phyloP scores from a whole-genome alignment of 37 sponge, comb jelly and placozoan genomes.

The Hexactinellida sp. region DNA sequence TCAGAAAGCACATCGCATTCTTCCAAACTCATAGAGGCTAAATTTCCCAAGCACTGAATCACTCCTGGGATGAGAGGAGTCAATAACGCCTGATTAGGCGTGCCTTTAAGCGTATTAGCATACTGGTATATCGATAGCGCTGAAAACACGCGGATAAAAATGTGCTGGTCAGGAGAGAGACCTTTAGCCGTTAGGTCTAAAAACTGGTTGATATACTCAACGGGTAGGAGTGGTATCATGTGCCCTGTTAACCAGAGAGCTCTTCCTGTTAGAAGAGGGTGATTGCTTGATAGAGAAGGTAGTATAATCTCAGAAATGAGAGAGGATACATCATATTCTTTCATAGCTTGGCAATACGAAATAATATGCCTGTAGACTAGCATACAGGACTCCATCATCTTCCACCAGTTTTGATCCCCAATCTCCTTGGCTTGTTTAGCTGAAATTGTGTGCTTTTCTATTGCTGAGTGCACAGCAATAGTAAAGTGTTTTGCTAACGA shows the following conservation, averaged over 20 bases:
- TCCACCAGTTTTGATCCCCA: slow-evolving; percentile 25
- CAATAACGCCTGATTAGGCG: neutral
- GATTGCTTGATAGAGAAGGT: neutral
- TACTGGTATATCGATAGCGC: slow-evolving; percentile 38
- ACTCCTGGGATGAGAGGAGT: neutral
- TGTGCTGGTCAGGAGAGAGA: slow-evolving; percentile 27
- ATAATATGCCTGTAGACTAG: slow-evolving; percentile 20
- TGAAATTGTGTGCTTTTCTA: neutral
- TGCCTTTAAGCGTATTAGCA: neutral
- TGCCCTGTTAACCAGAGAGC: slow-evolving; percentile 53
- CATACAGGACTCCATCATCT: slow-evolving; percentile 49
- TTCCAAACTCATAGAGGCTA: neutral
- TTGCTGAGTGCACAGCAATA: neutral
- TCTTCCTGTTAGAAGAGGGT: slow-evolving; percentile 40
- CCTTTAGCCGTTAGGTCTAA: slow-evolving; percentile 27
- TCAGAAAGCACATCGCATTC: neutral
- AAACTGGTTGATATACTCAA: slow-evolving; percentile 22
- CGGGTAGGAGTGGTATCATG: slow-evolving; percentile 26
- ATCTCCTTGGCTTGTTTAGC: neutral
- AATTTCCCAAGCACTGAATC: neutral
- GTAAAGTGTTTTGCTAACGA: neutral
- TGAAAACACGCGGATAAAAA: slow-evolving; percentile 39
- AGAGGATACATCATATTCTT: neutral
- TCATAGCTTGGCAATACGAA: neutral
- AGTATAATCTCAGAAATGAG: neutral